Base-by-base conservation (phyloP, 2,888 invertebrate genomes). In the Heliconius cydno region DNA sequence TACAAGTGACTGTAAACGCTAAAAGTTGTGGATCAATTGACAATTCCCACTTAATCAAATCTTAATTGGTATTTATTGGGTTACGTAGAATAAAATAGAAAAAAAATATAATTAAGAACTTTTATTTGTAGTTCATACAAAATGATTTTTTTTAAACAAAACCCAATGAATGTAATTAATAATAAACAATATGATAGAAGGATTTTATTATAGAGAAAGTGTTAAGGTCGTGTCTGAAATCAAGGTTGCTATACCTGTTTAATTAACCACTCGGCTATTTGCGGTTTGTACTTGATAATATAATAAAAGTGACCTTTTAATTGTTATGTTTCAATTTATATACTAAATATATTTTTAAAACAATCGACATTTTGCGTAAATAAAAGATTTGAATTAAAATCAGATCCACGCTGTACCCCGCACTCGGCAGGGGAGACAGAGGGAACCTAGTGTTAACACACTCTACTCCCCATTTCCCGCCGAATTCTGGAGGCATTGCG, bases 251-350 rank as follows among this genome's bases (percentile, higher is more conserved):
- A 22, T 41, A 25, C n/a, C 68, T 70, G 25, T 15, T 57, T 34
- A 72, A 73, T 72, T 72, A 52, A 60, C 3, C 57, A 52, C 15
- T 73, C n/a, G 60, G 13, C n/a, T 60, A 73, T 73, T 73, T 73
- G 60, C 73, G 34, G 57, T 34, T 73, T 34, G n/a, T 60, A 34
- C 34, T 52, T 72, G 60, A 60, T 60, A 57, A 22, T 46, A 30
- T 30, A 52, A 52, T 30, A 57, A 72, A 57, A n/a, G 30, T 28
- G 57, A 57, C 72, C 57, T 71, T 72, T 72, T 30, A 34, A 57
- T 57, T 72, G 28, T 52, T 57, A 34, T 57, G 9, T 15, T 41
- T 70, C 3, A 15, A 22, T 15, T 9, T 34, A 25, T 73, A n/a
- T 13, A 52, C 13, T n/a, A 34, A 73, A 57, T 30, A 10, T n/a